Evolutionary conservation across 2,113 vertebrate species (phyloP).

Genomic region (Pelodiscus sinensis): DNA sequence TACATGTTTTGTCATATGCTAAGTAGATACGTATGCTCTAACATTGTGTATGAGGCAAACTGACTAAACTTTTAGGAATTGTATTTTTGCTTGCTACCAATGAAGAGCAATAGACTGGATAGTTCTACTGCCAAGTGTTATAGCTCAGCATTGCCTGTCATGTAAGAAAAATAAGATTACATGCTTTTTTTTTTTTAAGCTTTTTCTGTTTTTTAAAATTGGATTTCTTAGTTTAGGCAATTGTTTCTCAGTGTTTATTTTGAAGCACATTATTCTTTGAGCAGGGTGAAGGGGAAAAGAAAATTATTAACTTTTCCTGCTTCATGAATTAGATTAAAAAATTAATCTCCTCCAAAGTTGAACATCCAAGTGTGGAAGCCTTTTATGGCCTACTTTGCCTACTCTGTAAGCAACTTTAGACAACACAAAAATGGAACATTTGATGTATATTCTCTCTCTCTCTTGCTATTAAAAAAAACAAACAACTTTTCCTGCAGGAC

Average conservation of each 20-base stretch:
- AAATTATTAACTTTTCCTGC: neutral
- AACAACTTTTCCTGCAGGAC: too few species aligned
- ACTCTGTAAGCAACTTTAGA: neutral
- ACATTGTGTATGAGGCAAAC: neutral
- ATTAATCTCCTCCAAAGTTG: neutral
- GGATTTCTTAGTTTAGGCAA: neutral
- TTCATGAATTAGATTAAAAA: neutral
- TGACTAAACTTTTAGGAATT: neutral
- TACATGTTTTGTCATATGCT: neutral
- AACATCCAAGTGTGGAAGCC: neutral
- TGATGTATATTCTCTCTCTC: neutral
- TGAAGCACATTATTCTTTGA: rapidly evolving
- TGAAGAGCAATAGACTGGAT: neutral
- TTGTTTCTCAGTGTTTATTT: neutral
- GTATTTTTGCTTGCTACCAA: neutral
- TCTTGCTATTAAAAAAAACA: too few species aligned
- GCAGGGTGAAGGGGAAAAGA: neutral
- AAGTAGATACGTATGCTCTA: neutral
- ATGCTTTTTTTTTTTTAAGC: neutral
- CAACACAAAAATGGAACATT: rapidly evolving
- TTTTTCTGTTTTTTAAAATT: neutral
- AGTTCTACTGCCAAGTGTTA: neutral
- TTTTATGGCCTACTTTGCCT: neutral
- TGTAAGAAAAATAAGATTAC: rapidly evolving
- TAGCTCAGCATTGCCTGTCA: rapidly evolving